Base-by-base conservation (phyloP, 2,888 invertebrate species). In the Amorpha juglandis region DNA sequence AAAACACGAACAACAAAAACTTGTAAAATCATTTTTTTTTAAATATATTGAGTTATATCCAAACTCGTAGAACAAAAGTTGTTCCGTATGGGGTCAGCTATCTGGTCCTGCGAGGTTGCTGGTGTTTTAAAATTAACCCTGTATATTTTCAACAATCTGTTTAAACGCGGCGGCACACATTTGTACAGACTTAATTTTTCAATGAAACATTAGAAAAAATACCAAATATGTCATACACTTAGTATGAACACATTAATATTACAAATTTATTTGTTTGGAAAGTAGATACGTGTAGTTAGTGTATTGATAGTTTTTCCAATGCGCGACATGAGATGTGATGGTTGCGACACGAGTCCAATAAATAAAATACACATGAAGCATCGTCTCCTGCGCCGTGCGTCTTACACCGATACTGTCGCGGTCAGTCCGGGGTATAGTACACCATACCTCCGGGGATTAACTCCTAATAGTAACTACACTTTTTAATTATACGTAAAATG, bases 191-290 rank as follows among this genome's bases (percentile, higher is more conserved):
- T 58, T 58, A 42, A n/a, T 38, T 55, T 8, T 12, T 12, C 19
- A 42, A 58, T 16, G 38, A 16, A 58, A 12, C 38, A 42, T 58
- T 58, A 19, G 19, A 58, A 58, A 58, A 58, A 58, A 38, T 55
- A 55, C 35, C 55, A 38, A 35, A 11, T 11, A 50, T 50, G 14
- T 45, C 7, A 9, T 38, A 7, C 8, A 38, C 38, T 38, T 1
- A 38, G 38, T 7, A 38, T 9, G 1, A 38, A 38, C 38, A 12
- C 45, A n/a, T n/a, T n/a, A n/a, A n/a, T n/a, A n/a, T n/a, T n/a
- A n/a, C n/a, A 4, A 2, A 45, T 45, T 45, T 45, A 45, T 9
- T 9, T 11, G 14, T 9, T 45, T 14, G 14, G 0, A 14, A 45
- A n/a, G n/a, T n/a, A n/a, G 2, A 27, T 27, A 27, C 4, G 27